Conservation (phyloP, 1,140 invertebrate species). For the Cotesia typhae region DNA sequence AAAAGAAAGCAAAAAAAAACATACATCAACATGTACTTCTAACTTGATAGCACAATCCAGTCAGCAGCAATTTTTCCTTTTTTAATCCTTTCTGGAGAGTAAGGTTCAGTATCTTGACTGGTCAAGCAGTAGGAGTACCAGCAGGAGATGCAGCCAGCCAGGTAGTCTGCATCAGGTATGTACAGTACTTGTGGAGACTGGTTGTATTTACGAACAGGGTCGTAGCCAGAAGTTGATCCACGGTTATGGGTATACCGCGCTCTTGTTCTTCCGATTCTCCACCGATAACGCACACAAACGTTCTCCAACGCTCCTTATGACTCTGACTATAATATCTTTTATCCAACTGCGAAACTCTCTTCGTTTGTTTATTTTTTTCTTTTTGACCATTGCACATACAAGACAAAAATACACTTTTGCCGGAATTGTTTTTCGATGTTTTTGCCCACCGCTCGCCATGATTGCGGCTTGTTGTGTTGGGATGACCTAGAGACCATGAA, state of each 20-base stretch:
- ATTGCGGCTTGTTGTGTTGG: too few relatives aligned
- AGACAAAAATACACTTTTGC: too few relatives aligned
- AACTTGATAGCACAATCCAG: too few relatives aligned
- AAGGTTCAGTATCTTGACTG: background rate
- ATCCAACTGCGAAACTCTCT: background rate
- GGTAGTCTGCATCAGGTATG: slow-evolving; percentile 28
- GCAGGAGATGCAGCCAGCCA: slow-evolving; percentile 27
- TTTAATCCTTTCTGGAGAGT: too few relatives aligned
- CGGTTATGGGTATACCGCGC: slow-evolving; percentile 52
- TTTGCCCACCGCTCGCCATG: too few relatives aligned
- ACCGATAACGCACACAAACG: slow-evolving; percentile 49
- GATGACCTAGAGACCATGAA: too few relatives aligned
- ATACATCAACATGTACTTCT: too few relatives aligned
- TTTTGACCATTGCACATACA: background rate
- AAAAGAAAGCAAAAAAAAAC: too few relatives aligned
- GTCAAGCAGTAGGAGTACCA: background rate
- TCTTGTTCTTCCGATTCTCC: slow-evolving; percentile 51
- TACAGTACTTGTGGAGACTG: slow-evolving; percentile 16
- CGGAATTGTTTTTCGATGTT: too few relatives aligned
- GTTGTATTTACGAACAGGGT: slow-evolving; percentile 42
- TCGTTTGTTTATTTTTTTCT: background rate
- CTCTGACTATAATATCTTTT: background rate
- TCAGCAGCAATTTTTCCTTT: too few relatives aligned
- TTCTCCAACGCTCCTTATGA: slow-evolving; percentile 32
- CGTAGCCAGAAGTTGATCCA: slow-evolving; percentile 57